These are phyloP conservation scores for Chelon auratus DNA, from an alignment of 2,797 vertebrate species.

Conservation along the genomic window DNA sequence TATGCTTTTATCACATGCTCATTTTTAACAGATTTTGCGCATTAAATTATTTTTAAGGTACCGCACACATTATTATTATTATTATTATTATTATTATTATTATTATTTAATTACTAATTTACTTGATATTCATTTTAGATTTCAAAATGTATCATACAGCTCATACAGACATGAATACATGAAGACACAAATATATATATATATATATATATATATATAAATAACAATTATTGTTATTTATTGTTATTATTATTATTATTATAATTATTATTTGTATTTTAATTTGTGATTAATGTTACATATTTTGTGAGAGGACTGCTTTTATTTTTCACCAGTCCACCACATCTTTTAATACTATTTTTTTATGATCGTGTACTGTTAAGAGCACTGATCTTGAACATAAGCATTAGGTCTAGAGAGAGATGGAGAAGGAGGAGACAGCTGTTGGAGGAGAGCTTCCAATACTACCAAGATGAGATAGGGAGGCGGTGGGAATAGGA, in stretches of 20 bases:
- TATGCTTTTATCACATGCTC: no score
- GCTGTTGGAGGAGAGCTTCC: slow-evolving; percentile 78
- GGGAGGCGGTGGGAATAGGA: slow-evolving; percentile 68
- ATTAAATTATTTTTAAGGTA: no score
- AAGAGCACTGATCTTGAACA: slow-evolving; percentile 26
- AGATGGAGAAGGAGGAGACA: slow-evolving; percentile 71
- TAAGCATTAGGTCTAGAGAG: slow-evolving; percentile 32
- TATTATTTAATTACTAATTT: no score
- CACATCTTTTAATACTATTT: background rate
- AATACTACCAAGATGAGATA: slow-evolving; percentile 72
- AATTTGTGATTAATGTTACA: background rate
- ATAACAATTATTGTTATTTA: no score
- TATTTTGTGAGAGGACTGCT: no score
- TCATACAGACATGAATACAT: background rate
- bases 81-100: no score
- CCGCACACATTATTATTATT: no score
- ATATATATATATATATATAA: no score
- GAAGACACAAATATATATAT: background rate
- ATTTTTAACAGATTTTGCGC: no score
- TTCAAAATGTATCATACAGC: background rate
- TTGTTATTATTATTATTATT: no score
- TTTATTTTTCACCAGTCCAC: background rate
- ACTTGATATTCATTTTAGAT: no score
- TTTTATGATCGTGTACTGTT: slow-evolving; percentile 1
- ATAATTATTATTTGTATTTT: background rate